Base-by-base conservation (phyloP, 2,888 invertebrate genomes). In the Caenorhabditis afra region DNA sequence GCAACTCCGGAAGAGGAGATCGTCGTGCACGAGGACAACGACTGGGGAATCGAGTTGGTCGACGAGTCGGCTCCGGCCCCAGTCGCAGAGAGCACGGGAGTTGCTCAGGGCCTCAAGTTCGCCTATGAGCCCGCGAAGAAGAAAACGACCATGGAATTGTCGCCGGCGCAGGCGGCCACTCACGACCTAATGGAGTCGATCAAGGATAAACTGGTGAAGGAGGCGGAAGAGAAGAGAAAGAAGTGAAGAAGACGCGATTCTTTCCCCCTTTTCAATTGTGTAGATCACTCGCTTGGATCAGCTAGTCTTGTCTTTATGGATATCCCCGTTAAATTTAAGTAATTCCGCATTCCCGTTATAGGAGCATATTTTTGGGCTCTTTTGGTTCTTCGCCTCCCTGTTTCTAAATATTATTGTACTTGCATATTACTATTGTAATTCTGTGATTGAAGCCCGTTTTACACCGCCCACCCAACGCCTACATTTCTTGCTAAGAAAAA, bases 31-130 rank as follows among this genome's bases (percentile, higher is more conserved):
- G 95, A 94, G 82, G 94, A 95, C 50, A 97, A 98, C 91, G 94
- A 95, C 62, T 97, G 95, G 95, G 96, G 96, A 93, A 93, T 92
- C 41, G 91, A 91, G 83, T 71, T 92, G 18, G 93, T 95, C 0
- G 94, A 94, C 86, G 96, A 96, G 90, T 93, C 94, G 16, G 90
- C 89, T 35, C 86, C 86, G 18, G 61, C 37, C 16, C 87, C 85
- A 3, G 90, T 11, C 11, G 59, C 5, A 39, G 62, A 37, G 35
- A 44, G 22, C 1, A 18, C 59, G 3, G 37, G 86, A 47, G 87
- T 90, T 41, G 91, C 92, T 86, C 84, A 92, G 91, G 94, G 94
- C 90, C 90, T 94, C 5, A 91, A 91, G 80, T 91, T 92, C 55
- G 95, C 95, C 0, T 95, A 95, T 91, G 93, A 93, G 37, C 92